Base-by-base conservation (phyloP, 1,140 invertebrate species). In the Dysdera silvatica region DNA sequence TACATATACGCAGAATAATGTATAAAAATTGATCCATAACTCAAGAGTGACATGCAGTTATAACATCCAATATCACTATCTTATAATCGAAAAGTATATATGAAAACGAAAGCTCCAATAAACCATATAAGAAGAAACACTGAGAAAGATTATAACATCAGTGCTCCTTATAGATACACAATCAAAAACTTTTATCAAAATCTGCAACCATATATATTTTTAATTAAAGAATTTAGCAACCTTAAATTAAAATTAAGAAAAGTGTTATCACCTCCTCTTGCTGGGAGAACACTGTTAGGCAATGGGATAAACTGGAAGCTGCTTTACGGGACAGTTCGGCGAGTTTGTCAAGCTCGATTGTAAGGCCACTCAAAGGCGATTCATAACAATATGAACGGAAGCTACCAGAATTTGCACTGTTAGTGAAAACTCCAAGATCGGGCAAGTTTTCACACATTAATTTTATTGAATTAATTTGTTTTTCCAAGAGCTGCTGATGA, bases 401-500 rank as follows among this genome's bases (percentile, higher is more conserved):
- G n/a, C 23, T 41, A 41, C 23, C 26, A 14, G 61, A 63, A 26
- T 53, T 45, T 24, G 8, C 28, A 7, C 33, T 31, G 31, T 49
- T 45, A 16, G n/a, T n/a, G n/a, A n/a, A n/a, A 7, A 16, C 1
- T n/a, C 26, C 23, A 31, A 16, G 20, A n/a, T 10, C 18, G 20
- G 33, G 16, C 18, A 12, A 12, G 20, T 45, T 45, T 23, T n/a
- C 18, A 18, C 28, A 41, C 10, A 2, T 35, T n/a, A 28, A 26
- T 41, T 56, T 63, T 14, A 58, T 47, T 29, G 48, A 41, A 29
- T 33, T 28, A 6, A 84, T 69, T 68, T 84, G 81, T 35, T 78
- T 80, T 61, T 84, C 82, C 16, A 86, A 70, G 16, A 85, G 66
- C 49, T 80, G 78, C 61, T 84, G 77, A 70, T 82, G 80, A 58